These are phyloP conservation scores for Epicampocera succincta DNA, from an alignment of 2,888 invertebrate species.

Conservation along the genomic window DNA sequence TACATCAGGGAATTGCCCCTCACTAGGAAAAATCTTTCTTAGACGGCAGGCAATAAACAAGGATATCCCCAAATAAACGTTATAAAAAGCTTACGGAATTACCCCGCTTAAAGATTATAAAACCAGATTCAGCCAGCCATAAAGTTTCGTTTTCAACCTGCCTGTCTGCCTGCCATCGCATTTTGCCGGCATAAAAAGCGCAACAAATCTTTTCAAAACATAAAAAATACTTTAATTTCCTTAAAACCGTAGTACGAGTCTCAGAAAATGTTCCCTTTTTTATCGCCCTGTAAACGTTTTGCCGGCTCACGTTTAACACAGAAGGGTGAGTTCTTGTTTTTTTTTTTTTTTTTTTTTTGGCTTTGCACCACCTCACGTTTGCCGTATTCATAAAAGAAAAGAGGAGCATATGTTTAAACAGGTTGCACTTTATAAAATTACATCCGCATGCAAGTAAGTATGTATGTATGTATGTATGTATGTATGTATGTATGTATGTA, in stretches of 20 bases:
- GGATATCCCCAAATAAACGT: constrained; percentile 56
- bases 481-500: neutral
- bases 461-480: too few species aligned
- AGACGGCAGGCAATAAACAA: constrained; percentile 61
- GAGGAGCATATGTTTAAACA: constrained; percentile 69
- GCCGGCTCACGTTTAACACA: constrained; percentile 26
- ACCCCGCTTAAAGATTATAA: constrained; percentile 49
- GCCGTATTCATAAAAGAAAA: constrained; percentile 18
- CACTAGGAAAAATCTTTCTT: neutral
- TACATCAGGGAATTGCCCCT: constrained; percentile 57
- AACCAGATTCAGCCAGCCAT: constrained; percentile 39
- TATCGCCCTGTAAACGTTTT: constrained; percentile 52
- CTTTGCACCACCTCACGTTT: constrained; percentile 14
- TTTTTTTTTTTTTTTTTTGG: too few species aligned
- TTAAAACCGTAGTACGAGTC: neutral
- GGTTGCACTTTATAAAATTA: constrained; percentile 69
- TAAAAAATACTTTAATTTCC: neutral
- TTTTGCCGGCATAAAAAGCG: constrained; percentile 62
- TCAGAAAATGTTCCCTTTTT: neutral
- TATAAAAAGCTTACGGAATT: constrained; percentile 46
- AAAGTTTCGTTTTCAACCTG: neutral
- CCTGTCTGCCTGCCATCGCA: neutral
- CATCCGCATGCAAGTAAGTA: constrained; percentile 42
- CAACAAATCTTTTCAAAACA: constrained; percentile 59
- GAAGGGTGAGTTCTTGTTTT: constrained; percentile 49